Evolutionary conservation across 2,113 vertebrate genomes (phyloP).

Genomic region (Excalfactoria chinensis): DNA sequence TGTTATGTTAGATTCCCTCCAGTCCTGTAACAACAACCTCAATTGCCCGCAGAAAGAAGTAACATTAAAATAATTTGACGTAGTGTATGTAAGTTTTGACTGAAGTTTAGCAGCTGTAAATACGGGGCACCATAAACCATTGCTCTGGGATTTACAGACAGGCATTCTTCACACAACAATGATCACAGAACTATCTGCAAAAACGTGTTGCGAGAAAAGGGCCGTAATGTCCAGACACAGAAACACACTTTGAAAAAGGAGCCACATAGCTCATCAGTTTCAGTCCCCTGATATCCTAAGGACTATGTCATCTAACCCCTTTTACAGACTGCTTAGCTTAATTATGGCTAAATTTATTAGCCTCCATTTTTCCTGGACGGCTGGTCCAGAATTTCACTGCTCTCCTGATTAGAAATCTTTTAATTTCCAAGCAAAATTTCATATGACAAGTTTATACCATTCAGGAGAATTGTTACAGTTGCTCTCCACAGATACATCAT

Average conservation of each 20-base stretch:
- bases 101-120: background rate
- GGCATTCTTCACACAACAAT: background rate
- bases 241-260: background rate
- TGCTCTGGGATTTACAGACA: background rate
- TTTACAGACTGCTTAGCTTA: constrained; percentile 67
- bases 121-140: fast-evolving
- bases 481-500: constrained; percentile 9
- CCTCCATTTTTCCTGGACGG: constrained; percentile 45
- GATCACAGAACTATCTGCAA: background rate
- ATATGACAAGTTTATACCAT: constrained; percentile 59
- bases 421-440: constrained; percentile 64
- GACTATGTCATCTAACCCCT: constrained; percentile 32
- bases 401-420: constrained; percentile 62
- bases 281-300: background rate
- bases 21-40: background rate
- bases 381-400: background rate
- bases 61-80: background rate
- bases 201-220: background rate
- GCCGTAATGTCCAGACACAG: background rate
- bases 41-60: background rate
- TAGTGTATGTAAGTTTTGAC: background rate
- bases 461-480: constrained; percentile 53
- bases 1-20: background rate
- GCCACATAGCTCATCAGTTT: background rate
- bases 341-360: constrained; percentile 50